phyloP scores from a whole-genome alignment of 2,888 invertebrate genomes.

The Abrostola tripartita region DNA sequence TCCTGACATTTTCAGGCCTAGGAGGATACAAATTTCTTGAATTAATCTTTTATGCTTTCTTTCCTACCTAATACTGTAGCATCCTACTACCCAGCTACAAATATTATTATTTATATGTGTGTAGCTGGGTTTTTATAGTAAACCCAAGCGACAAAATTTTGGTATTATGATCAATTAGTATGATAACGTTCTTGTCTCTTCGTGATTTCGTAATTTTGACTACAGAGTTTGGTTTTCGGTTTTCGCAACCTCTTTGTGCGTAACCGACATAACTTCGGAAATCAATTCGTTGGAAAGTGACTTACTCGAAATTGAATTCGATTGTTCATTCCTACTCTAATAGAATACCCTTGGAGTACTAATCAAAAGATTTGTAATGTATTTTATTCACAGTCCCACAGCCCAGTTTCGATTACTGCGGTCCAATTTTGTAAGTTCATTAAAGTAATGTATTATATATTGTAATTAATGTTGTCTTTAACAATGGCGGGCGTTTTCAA shows the following conservation, averaged over 20 bases:
- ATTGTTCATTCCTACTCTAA: slow-evolving; percentile 47
- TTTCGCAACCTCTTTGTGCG: slow-evolving; percentile 44
- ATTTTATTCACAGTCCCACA: slow-evolving; percentile 36
- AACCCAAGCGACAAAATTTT: no score
- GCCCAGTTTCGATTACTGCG: slow-evolving; percentile 28
- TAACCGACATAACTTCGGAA: slow-evolving; percentile 37
- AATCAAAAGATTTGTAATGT: slow-evolving; percentile 62
- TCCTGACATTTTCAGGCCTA: background rate
- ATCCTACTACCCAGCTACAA: no score
- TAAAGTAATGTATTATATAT: slow-evolving; percentile 48
- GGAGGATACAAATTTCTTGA: background rate
- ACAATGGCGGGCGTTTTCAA: slow-evolving; percentile 67
- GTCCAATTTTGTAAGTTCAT: slow-evolving; percentile 46
- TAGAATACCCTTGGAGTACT: slow-evolving; percentile 61
- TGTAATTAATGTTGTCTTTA: slow-evolving; percentile 61
- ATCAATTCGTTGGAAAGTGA: slow-evolving; percentile 49
- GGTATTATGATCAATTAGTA: no score
- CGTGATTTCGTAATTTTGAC: slow-evolving; percentile 4
- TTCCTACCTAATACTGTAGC: no score
- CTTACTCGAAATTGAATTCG: slow-evolving; percentile 52
- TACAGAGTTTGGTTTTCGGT: slow-evolving; percentile 9
- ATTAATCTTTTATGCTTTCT: no score
- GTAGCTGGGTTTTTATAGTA: no score
- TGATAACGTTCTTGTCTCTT: no score
- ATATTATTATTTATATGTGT: no score